phyloP scores from a whole-genome alignment of 1,140 invertebrate genomes.

The Drosophila mauritiana region DNA sequence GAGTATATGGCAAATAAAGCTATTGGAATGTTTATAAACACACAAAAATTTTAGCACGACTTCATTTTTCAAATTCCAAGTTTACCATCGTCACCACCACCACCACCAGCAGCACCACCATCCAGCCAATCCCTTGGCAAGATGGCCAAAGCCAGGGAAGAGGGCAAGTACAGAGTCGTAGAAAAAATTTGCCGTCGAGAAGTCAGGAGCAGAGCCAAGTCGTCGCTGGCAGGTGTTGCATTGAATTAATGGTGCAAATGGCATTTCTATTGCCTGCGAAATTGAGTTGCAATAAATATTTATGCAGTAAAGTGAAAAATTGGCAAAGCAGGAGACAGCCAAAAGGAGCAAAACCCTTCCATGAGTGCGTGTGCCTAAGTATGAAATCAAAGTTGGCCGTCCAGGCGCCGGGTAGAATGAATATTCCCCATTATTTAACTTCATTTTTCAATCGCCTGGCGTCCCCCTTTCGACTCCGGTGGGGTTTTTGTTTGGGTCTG shows the following conservation, averaged over 20 bases:
- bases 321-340: slow-evolving; percentile 71
- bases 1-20: slow-evolving; percentile 62
- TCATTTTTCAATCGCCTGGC: slow-evolving; percentile 44
- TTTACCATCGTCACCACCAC: slow-evolving; percentile 25
- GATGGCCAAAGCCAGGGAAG: not conserved
- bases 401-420: slow-evolving; percentile 67
- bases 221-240: slow-evolving; percentile 79
- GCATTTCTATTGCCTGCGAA: slow-evolving; percentile 81
- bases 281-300: slow-evolving; percentile 83
- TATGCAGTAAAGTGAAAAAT: slow-evolving; percentile 82
- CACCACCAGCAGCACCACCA: too few species aligned
- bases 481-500: not conserved
- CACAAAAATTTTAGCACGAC: slow-evolving; percentile 73
- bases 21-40: slow-evolving; percentile 78
- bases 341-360: not conserved
- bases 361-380: slow-evolving; percentile 29
- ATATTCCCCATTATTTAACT: slow-evolving; percentile 74
- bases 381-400: slow-evolving; percentile 57
- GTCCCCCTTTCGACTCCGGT: not conserved
- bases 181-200: slow-evolving; percentile 46
- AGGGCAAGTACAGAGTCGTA: not conserved
- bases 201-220: slow-evolving; percentile 66
- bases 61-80: slow-evolving; percentile 80
- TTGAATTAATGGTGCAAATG: slow-evolving; percentile 83
- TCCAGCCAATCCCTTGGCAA: not conserved